Evolutionary conservation across 1,140 invertebrate species (phyloP), one percentile per base, ranked within the genome.

Genomic region (Triops longicaudatus): DNA sequence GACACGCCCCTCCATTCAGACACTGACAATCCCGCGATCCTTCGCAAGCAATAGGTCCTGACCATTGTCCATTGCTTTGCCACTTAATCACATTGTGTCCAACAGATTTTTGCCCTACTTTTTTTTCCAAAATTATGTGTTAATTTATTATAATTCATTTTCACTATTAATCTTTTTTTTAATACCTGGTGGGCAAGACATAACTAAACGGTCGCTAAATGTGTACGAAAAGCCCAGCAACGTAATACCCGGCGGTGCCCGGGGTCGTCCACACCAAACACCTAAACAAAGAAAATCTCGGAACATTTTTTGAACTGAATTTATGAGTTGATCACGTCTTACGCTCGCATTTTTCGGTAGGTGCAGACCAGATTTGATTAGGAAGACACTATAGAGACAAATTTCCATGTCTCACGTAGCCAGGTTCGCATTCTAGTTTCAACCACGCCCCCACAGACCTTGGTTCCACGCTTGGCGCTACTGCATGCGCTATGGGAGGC

Each of bases 361-460:
- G 84, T 78, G 81, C 80, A 2, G 86, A 86, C 89, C 89, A 90
- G 27, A 83, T 85, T 26, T 85, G 84, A 78, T 83, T 85, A 6
- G 84, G 78, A 12, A 84, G 80, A 82, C 89, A 90, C 11, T 82
- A 82, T 4, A 85, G 79, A 44, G 80, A 81, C 74, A 85, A 79
- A 80, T 88, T 85, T 0, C 88, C 88, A 72, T 84, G 83, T 63
- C 85, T 81, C 78, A 81, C 81, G 76, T 83, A 85, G 6, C 85
- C 85, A n/a, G 79, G 76, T n/a, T 80, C 77, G 79, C 85, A 86
- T 7, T 76, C 31, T 11, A 82, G 80, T 9, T 75, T 26, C 73
- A 17, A 81, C 76, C 26, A 78, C 80, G 63, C 83, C 81, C 11
- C 84, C 82, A 26, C 80, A 78, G 27, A 78, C 75, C 73, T 77